phyloP scores from a whole-genome alignment of 2,797 vertebrate genomes.

The Glossophaga mutica region DNA sequence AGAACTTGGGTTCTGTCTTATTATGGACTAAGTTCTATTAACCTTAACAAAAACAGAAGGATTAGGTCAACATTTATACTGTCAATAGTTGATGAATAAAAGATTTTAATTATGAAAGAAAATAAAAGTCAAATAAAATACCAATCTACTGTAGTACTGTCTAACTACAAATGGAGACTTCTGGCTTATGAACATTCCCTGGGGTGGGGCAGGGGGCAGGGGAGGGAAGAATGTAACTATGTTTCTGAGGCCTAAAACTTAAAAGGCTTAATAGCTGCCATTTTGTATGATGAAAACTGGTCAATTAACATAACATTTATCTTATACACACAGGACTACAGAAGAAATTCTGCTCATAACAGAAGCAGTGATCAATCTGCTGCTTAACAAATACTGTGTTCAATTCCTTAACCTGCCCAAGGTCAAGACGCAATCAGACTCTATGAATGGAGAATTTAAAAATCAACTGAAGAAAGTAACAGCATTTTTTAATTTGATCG shows the following conservation, averaged over 20 bases:
- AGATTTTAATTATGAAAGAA: constrained; percentile 4
- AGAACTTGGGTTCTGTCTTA: constrained; percentile 89
- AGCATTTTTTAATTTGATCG: constrained; percentile 83
- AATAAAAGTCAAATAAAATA: neutral
- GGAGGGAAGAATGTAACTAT: neutral
- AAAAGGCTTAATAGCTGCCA: neutral
- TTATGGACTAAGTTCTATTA: constrained; percentile 55
- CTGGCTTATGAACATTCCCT: neutral
- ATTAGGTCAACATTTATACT: neutral
- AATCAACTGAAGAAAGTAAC: constrained; percentile 66
- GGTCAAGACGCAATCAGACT: neutral
- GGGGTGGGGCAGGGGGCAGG: too few species aligned
- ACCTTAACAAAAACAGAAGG: constrained; percentile 33
- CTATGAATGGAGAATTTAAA: constrained; percentile 33
- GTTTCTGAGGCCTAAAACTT: constrained; percentile 23
- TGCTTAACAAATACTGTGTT: neutral
- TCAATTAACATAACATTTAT: neutral
- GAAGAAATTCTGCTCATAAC: neutral
- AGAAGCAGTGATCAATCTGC: neutral
- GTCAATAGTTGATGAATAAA: neutral
- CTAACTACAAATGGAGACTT: neutral
- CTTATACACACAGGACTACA: neutral
- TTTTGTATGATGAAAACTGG: constrained; percentile 1
- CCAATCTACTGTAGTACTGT: neutral
- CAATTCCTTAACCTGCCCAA: constrained; percentile 30